Base-by-base conservation (phyloP, 2,888 invertebrate genomes). In the Congeria kusceri region DNA sequence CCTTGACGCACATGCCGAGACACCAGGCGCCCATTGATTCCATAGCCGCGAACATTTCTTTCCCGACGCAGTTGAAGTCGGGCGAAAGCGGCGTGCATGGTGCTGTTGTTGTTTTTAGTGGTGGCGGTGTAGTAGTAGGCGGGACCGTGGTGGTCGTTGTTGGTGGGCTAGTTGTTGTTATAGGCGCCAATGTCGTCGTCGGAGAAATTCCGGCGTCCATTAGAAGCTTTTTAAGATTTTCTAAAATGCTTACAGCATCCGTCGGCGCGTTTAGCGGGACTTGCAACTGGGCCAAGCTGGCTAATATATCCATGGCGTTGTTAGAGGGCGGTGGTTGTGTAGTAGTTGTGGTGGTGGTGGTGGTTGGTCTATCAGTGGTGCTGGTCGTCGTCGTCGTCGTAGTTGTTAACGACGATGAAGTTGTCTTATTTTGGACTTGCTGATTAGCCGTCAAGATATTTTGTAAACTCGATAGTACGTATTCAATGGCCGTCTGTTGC, bases 11-110 rank as follows among this genome's bases (percentile, higher is more conserved):
- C 70, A 77, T 84, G 0, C 79, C 77, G 3, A 84, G 25, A 59
- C 84, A 84, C 84, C 84, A 84, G 2, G 81, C 72, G 23, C 65
- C 71, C 25, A 79, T 84, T 0, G 77, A 75, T 32, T 65, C 44
- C 57, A 84, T 64, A 7, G 63, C 13, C 2, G 53, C 44, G 61
- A 84, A 84, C n/a, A 81, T 53, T 13, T 69, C 81, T 25, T 72
- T 69, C 0, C 84, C 84, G n/a, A 68, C 61, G 57, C 81, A 81
- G 18, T n/a, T 32, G 28, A 77, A 81, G 18, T 69, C 58, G 29
- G 67, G 63, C 23, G 71, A 69, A 9, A n/a, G 49, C 1, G 81
- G 77, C 11, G 53, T 53, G 53, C 82, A 82, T 20, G n/a, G 49
- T 13, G 58, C 46, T 39, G 25, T 5, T 46, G 68, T 18, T 39